Conservation (phyloP, 2,113 vertebrate species). For the Probosciger aterrimus region DNA sequence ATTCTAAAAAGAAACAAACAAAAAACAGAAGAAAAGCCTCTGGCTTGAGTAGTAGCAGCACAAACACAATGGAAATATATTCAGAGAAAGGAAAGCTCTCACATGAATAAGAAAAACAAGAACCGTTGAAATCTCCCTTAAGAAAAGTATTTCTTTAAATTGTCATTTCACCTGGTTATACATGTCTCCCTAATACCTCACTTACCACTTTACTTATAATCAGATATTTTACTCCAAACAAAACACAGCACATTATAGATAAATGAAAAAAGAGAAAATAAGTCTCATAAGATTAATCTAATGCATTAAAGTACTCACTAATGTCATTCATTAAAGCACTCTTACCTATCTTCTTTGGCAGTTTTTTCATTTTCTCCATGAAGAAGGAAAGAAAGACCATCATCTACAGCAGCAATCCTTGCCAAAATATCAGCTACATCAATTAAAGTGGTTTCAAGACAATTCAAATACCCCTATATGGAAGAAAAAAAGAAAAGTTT, state of each 20-base stretch:
- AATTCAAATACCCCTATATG: slow-evolving; percentile 76
- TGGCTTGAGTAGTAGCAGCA: background rate
- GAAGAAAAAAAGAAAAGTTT: background rate
- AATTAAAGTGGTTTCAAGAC: slow-evolving; percentile 80
- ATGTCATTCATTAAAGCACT: background rate
- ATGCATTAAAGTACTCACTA: slow-evolving; percentile 10
- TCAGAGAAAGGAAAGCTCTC: background rate
- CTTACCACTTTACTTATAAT: background rate
- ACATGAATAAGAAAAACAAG: background rate
- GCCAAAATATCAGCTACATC: slow-evolving; percentile 87
- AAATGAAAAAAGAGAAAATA: background rate
- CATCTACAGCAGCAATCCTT: slow-evolving; percentile 84
- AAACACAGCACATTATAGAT: background rate
- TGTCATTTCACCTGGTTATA: background rate
- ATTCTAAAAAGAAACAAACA: background rate
- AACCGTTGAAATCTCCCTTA: background rate
- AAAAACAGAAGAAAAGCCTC: background rate
- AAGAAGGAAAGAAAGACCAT: slow-evolving; percentile 86
- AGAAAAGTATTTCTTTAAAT: background rate
- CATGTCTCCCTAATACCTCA: background rate
- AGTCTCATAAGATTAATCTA: background rate
- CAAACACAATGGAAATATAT: background rate
- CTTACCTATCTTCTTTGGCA: slow-evolving; percentile 77
- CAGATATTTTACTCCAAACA: background rate
- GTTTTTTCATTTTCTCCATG: slow-evolving; percentile 78